Percentiles rank a stretch among this genome's conserved stretches.
Conservation (phyloP, 2,113 vertebrate species). For the Erythrolamprus reginae region DNA sequence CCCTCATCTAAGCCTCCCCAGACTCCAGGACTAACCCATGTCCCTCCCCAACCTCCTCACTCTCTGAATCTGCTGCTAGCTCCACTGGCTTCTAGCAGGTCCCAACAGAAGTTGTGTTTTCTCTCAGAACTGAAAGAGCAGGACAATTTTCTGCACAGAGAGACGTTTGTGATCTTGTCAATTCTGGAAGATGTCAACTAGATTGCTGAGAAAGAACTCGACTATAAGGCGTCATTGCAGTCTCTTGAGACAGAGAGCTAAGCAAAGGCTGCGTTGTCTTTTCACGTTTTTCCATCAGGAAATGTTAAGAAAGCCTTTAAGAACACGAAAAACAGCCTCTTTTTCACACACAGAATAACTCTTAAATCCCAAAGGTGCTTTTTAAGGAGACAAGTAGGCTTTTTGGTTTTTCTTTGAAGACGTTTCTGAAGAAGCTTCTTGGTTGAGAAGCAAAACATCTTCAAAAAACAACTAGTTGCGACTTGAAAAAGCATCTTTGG, state of each 20-base stretch:
- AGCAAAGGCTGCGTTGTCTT: not conserved
- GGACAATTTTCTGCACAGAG: not conserved
- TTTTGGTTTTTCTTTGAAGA: no score
- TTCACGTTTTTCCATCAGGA: not conserved
- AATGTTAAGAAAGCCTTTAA: not conserved
- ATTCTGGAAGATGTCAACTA: not conserved
- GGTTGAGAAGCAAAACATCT: no score
- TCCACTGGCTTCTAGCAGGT: no score
- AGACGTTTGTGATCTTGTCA: not conserved
- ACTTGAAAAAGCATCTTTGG: no score
- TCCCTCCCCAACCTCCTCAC: no score
- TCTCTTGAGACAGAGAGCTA: not conserved
- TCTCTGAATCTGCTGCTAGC: no score
- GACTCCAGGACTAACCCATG: no score
- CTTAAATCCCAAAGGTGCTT: not conserved
- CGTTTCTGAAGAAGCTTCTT: no score
- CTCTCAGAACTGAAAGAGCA: not conserved
- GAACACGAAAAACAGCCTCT: rapidly evolving
- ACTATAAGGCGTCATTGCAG: not conserved
- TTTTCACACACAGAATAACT: not conserved
- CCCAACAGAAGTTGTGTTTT: not conserved
- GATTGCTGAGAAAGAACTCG: not conserved
- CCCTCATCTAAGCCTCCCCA: no score
- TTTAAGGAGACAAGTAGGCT: no score
- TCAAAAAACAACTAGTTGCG: no score